Conservation (phyloP, 2,797 vertebrate species). For the Halcyon leucocephala region DNA sequence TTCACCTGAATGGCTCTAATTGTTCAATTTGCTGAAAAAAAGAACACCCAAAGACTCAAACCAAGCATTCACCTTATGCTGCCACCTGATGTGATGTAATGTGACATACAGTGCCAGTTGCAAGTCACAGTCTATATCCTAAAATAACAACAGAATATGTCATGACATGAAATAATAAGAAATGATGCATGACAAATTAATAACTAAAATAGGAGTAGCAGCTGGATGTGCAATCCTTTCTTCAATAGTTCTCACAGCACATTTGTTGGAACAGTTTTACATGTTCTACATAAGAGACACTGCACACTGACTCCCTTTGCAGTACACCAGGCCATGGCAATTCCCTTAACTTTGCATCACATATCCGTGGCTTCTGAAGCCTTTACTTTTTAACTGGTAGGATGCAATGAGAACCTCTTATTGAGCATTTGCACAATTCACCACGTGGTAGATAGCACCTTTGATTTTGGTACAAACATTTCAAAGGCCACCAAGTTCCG, state of each 20-base stretch:
- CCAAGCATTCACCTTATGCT: constrained; percentile 34
- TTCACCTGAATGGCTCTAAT: not conserved
- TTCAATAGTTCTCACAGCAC: not conserved
- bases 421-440: not conserved
- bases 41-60: not conserved
- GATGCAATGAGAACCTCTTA: not conserved
- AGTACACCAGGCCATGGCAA: not conserved
- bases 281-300: not conserved
- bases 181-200: constrained; percentile 53
- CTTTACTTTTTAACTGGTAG: not conserved
- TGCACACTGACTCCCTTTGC: not conserved
- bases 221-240: not conserved
- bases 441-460: not conserved
- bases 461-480: not conserved
- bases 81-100: constrained; percentile 27
- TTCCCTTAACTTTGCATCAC: not conserved
- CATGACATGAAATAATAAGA: constrained; percentile 56
- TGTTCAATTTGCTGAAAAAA: not conserved
- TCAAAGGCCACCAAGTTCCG: not conserved
- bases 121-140: constrained; percentile 18
- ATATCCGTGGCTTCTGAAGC: not conserved
- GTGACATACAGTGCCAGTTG: not conserved
- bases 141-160: constrained; percentile 41
- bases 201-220: constrained; percentile 17
- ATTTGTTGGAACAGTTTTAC: not conserved